Evolutionary conservation across 2,797 vertebrate species (phyloP), one percentile per base, ranked within the genome.

Genomic region (Choloepus didactylus): DNA sequence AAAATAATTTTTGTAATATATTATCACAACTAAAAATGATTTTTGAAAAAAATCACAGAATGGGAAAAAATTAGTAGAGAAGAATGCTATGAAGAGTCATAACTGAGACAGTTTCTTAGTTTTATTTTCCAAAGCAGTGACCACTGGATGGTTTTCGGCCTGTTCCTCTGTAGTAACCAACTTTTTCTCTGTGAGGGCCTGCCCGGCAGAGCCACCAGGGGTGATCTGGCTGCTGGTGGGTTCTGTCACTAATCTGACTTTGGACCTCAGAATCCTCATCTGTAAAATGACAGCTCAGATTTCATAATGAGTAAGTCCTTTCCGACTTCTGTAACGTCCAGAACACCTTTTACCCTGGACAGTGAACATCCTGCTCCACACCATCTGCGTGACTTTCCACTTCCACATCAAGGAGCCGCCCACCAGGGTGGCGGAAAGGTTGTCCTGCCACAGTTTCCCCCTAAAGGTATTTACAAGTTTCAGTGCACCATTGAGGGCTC

Each of bases 231-330:
- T 75, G 51, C 51, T 35, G 31, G n/a, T 54, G 31, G 54, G 38
- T 62, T 92, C 86, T 94, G 67, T 62, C 29, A 60, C 29, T 51
- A 38, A 69, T 56, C 66, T 90, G 88, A 89, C 46, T 89, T 64
- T 7, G 25, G 64, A 84, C 21, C 18, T 92, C 38, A 25, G 44
- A 60, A 64, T 35, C 18, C 21, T 89, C 12, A 66, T 38, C 18
- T 94, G 84, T 56, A 77, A 80, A 31, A 88, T 27, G 60, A 81
- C 66, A 38, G 38, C 8, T 51, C 81, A 62, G 66, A 46, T 54
- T 73, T 73, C 7, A 14, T 8, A 25, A 19, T 0, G 29, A 49
- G 62, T 59, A n/a, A 6, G 38, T 60, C 18, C 21, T 64, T 56
- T 6, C 49, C 41, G 67, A 19, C 38, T 77, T 79, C 5, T 83